Evolutionary conservation across 1,140 invertebrate genomes (phyloP), one percentile per base, ranked within the genome.

Genomic region (Sitobion miscanthi): DNA sequence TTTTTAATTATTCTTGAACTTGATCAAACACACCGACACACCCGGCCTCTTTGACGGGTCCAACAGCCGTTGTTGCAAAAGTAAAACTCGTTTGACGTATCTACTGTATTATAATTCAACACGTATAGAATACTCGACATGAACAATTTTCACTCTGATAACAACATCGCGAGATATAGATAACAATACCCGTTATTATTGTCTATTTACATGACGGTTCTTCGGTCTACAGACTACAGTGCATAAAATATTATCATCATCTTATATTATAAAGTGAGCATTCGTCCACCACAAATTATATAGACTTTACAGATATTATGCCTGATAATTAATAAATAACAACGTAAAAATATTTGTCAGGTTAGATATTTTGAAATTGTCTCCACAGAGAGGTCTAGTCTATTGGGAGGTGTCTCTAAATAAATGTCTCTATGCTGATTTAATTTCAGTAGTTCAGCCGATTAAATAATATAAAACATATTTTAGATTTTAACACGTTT

Each of bases 1-100:
- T 89, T 89, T 89, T 54, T 89, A 89, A 89, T 89, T 89, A 89
- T 89, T 89, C 87, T 17, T 21, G 7, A 35, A 54, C n/a, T 52
- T 21, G 49, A 57, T 89, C 52, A 89, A 89, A 89, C 35, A 89
- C 88, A 54, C 88, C 88, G 52, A 89, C 52, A 89, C 49, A 38
- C 21, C 38, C 87, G 35, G 87, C 21, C 11, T 89, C 52, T 89
- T 57, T 88, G 86, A 49, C 47, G 17, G 47, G 47, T 35, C 47
- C 20, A 30, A 49, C 11, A 49, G 45, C 85, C 42, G 85, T 87
- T 45, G 42, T 87, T n/a, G 47, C 86, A 49, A 52, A 52, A 52
- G n/a, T 23, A 57, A 89, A 89, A 89, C 35, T 57, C 49, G 88
- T 89, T 89, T 57, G 35, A 89, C 35, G 35, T 89, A 42, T 57